Percentiles rank a stretch among this genome's conserved stretches.
Conservation (phyloP, 2,888 invertebrate genomes). For the Petrophora chlorosata region DNA sequence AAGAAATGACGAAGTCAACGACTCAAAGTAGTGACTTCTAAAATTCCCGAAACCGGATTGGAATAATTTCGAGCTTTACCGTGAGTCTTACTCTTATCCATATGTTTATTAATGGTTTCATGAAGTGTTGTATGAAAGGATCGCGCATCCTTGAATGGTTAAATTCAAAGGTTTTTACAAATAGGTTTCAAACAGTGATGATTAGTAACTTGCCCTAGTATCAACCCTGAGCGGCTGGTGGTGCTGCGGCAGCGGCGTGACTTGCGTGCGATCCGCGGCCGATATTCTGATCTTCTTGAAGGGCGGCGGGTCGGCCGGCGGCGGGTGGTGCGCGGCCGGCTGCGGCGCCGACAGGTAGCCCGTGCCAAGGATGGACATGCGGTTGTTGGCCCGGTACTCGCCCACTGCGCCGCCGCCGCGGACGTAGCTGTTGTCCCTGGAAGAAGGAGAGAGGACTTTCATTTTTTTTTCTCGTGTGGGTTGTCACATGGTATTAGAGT, state of each 20-base stretch:
- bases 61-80: too few relatives aligned
- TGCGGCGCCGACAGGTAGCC: conserved; percentile 81
- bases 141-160: too few relatives aligned
- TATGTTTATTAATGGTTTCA: too few relatives aligned
- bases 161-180: too few relatives aligned
- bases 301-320: conserved; percentile 83
- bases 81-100: too few relatives aligned
- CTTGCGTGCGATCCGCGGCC: conserved; percentile 65
- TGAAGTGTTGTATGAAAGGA: too few relatives aligned
- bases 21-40: too few relatives aligned
- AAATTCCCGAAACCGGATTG: too few relatives aligned
- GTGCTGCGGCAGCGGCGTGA: conserved; percentile 69
- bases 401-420: conserved; percentile 70
- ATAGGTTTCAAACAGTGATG: background rate
- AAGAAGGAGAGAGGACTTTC: conserved; percentile 34
- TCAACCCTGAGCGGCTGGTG: conserved; percentile 87
- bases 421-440: conserved; percentile 72
- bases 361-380: conserved; percentile 86
- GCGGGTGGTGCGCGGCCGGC: conserved; percentile 75
- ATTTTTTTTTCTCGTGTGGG: too few relatives aligned
- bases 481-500: too few relatives aligned
- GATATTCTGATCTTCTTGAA: conserved; percentile 87
- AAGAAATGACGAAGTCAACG: too few relatives aligned
- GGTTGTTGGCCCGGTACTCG: conserved; percentile 73
- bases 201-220: conserved; percentile 79